Evolutionary conservation across 23 tunicate genomes (phyloP).

Genomic region (Trididemnum nubilum): DNA sequence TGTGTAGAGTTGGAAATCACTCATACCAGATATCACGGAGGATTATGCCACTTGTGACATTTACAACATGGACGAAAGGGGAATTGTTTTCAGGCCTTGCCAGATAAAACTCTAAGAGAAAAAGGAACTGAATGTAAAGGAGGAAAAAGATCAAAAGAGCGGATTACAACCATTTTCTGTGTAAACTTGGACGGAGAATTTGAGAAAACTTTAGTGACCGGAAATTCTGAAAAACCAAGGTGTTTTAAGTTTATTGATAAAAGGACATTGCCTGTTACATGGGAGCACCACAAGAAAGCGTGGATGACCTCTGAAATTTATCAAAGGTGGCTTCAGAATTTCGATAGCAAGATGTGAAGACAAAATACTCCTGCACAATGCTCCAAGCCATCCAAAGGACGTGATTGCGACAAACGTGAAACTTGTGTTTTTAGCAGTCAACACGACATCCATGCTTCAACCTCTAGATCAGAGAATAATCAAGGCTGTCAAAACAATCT

Average conservation of each 20-base stretch:
- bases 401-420: too few species aligned
- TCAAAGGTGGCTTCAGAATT: too few species aligned
- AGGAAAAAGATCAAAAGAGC: too few species aligned
- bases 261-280: slow-evolving; percentile 26
- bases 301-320: too few species aligned
- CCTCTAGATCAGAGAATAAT: slow-evolving; percentile 14
- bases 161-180: too few species aligned
- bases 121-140: too few species aligned
- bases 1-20: slow-evolving; percentile 23
- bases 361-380: slow-evolving; percentile 33
- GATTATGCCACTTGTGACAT: slow-evolving; percentile 17
- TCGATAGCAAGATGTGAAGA: slow-evolving; percentile 31
- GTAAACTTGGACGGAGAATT: too few species aligned
- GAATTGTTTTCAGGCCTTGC: slow-evolving; percentile 31
- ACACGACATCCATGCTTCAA: slow-evolving; percentile 32
- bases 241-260: slow-evolving; percentile 26
- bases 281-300: slow-evolving; percentile 15
- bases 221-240: slow-evolving; percentile 19
- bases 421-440: too few species aligned
- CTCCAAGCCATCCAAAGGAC: too few species aligned
- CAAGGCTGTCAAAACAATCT: slow-evolving; percentile 27
- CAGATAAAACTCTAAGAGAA: too few species aligned
- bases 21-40: slow-evolving; percentile 20
- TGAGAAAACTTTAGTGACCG: slow-evolving; percentile 29
- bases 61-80: slow-evolving; percentile 31